Percentiles rank a stretch among this genome's conserved stretches.
These are phyloP conservation scores for Pseudochirops cupreus DNA, from an alignment of 2,797 vertebrate species.

Conservation along the genomic window DNA sequence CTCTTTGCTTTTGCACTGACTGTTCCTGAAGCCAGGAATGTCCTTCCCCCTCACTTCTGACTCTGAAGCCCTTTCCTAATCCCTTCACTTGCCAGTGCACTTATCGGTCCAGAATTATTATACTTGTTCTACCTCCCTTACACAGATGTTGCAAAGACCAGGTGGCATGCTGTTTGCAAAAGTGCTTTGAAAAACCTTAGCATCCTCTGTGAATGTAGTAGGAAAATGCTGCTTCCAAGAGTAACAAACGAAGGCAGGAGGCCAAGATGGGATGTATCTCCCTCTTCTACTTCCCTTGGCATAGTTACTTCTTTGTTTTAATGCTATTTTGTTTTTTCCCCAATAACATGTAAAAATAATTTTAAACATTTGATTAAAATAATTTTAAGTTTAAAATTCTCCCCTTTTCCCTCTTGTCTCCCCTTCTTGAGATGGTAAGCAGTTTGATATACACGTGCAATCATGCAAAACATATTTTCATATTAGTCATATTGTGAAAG, in stretches of 20 bases:
- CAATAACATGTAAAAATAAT: neutral
- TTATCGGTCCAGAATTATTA: neutral
- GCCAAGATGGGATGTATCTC: neutral
- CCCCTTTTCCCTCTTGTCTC: too few species aligned
- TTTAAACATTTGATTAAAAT: neutral
- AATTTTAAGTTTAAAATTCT: neutral
- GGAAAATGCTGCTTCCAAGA: neutral
- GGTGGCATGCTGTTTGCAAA: neutral
- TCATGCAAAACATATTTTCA: neutral
- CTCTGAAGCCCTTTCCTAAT: neutral
- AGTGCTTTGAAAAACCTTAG: neutral
- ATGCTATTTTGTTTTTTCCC: neutral
- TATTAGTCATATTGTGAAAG: neutral
- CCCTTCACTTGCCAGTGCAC: neutral
- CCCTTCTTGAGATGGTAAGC: neutral
- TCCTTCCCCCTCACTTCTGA: neutral
- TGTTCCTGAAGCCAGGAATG: neutral
- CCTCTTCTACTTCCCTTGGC: neutral
- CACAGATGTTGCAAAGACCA: neutral
- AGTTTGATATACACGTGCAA: neutral
- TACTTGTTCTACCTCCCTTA: neutral
- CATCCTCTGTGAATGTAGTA: neutral
- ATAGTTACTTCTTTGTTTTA: neutral
- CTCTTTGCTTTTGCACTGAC: neutral
- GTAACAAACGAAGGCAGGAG: neutral